phyloP scores from a whole-genome alignment of 2,113 vertebrate genomes.

The Hymenochirus boettgeri region DNA sequence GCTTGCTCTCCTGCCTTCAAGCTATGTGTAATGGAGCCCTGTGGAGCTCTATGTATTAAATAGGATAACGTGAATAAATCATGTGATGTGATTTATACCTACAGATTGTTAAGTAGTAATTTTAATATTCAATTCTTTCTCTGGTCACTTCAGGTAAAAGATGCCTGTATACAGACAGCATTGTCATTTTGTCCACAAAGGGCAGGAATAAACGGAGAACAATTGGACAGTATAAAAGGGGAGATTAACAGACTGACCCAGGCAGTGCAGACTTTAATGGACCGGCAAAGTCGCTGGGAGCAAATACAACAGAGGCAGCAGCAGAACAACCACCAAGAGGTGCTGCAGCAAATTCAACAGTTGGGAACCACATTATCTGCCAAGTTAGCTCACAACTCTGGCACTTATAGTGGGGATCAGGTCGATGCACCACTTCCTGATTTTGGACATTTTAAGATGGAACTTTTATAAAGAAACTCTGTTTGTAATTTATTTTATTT shows the following conservation, averaged over 20 bases:
- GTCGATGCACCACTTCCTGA: constrained; percentile 53
- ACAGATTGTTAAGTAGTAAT: too few relatives aligned
- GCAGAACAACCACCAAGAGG: constrained; percentile 75
- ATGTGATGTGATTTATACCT: too few relatives aligned
- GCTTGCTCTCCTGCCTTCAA: too few relatives aligned
- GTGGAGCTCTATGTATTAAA: too few relatives aligned
- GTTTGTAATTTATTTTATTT: too few relatives aligned
- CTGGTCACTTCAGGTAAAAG: constrained; percentile 41
- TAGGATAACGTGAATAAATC: too few relatives aligned
- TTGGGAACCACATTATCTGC: constrained; percentile 56
- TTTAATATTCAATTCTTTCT: too few relatives aligned
- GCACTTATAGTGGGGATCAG: constrained; percentile 41
- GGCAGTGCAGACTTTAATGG: constrained; percentile 62
- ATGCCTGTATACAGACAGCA: constrained; percentile 49
- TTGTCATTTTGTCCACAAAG: fast-evolving
- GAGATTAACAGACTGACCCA: constrained; percentile 67
- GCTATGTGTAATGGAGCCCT: too few relatives aligned
- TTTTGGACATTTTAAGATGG: constrained; percentile 61
- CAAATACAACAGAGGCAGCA: constrained; percentile 69
- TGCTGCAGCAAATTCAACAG: constrained; percentile 70
- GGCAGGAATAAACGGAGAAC: constrained; percentile 50
- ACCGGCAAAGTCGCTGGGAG: constrained; percentile 67
- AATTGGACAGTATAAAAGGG: constrained; percentile 61
- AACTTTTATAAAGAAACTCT: constrained; percentile 53
- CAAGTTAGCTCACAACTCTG: fast-evolving